phyloP scores from a whole-genome alignment of 1,140 invertebrate species.

The Sweltsa coloradensis region DNA sequence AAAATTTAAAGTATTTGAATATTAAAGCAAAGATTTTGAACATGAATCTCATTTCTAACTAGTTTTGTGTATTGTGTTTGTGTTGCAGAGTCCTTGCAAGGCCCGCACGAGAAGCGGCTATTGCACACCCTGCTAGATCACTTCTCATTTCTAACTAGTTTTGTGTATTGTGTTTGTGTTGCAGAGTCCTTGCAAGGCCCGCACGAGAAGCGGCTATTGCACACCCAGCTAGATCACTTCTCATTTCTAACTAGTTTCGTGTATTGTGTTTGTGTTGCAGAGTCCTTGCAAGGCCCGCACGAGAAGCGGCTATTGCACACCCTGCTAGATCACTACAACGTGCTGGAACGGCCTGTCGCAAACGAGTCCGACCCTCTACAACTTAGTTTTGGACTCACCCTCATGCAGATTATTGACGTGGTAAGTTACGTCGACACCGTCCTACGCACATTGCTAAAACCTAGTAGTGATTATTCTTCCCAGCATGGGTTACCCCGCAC shows the following conservation, averaged over 20 bases:
- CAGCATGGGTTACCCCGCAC: too few species aligned
- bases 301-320: constrained; percentile 87
- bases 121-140: constrained; percentile 85
- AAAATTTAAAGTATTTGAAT: too few species aligned
- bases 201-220: constrained; percentile 86
- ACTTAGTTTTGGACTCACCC: constrained; percentile 92
- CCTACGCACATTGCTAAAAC: constrained; percentile 18
- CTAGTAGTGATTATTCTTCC: too few species aligned
- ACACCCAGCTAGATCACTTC: constrained; percentile 85
- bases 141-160: too few species aligned
- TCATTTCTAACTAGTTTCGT: background rate
- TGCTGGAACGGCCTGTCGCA: constrained; percentile 89
- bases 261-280: constrained; percentile 33
- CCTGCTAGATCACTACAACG: constrained; percentile 91
- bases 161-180: too few species aligned
- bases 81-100: constrained; percentile 65
- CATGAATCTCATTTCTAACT: too few species aligned
- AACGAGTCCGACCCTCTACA: constrained; percentile 93
- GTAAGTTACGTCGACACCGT: too few species aligned
- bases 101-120: constrained; percentile 84
- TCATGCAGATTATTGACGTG: constrained; percentile 99
- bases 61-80: too few species aligned
- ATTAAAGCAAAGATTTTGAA: too few species aligned
- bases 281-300: constrained; percentile 72
- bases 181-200: constrained; percentile 68